Evolutionary conservation across 2,113 vertebrate species (phyloP), one percentile per base, ranked within the genome.

Genomic region (Gambusia holbrooki): DNA sequence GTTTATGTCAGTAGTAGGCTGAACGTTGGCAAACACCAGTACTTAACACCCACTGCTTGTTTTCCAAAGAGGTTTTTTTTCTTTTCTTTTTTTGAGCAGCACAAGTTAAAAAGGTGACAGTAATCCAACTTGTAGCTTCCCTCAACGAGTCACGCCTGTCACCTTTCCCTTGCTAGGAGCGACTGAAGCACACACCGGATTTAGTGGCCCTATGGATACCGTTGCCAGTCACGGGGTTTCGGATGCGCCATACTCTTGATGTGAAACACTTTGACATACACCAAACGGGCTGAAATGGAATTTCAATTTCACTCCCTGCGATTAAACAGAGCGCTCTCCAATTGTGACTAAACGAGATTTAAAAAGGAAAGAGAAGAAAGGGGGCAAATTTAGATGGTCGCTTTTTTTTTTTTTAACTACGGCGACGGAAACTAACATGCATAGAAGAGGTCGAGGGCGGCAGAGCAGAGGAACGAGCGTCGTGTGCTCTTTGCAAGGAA

Each of bases 121-220:
- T 89, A 89, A 91, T 92, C 91, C 89, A 74, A 84, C 85, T 80
- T 37, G 28, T 60, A 74, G 77, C 80, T 64, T 75, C 81, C 77
- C 77, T 82, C 78, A 76, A 74, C 72, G 54, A 84, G 87, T 91
- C 89, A 84, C 48, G 83, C 82, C 84, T 92, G 86, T 90, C 90
- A 89, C 83, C 85, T 90, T 82, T 42, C 45, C 75, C 88, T 81
- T 30, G 9, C 84, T 71, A 71, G 62, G 67, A 84, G 75, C 66
- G 69, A 48, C 83, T 84, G 74, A 90, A 74, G 78, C 25, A n/a
- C 40, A 81, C 79, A 79, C 71, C 28, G 80, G 81, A 88, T 85
- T 88, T 82, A 88, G 71, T 48, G 82, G 86, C 62, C 84, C 67
- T 73, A 69, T 68, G 86, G 89, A 88, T 83, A 86, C 80, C 48